Evolutionary conservation across 1,140 invertebrate species (phyloP).

Genomic region (Penaeus chinensis): DNA sequence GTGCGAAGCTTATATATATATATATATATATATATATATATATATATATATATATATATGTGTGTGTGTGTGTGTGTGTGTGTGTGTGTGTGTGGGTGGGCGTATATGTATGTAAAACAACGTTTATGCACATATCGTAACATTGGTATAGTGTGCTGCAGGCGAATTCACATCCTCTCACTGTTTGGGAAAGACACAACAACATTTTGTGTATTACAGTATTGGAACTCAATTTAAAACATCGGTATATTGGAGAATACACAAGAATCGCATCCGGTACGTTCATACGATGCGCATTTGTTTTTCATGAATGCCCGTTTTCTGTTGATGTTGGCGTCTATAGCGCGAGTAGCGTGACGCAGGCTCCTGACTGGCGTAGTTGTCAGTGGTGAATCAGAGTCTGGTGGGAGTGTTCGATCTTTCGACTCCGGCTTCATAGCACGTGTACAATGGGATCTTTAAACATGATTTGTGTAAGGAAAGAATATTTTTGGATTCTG

Average conservation of each 20-base stretch:
- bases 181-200: no score
- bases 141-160: no score
- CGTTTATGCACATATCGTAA: no score
- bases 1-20: no score
- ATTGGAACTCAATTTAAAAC: not conserved
- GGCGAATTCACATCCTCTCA: no score
- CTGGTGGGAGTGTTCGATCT: slow-evolving; percentile 18
- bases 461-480: not conserved
- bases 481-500: not conserved
- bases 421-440: slow-evolving; percentile 20
- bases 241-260: not conserved
- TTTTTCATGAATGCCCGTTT: slow-evolving; percentile 23
- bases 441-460: slow-evolving; percentile 32
- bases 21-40: no score
- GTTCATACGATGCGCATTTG: not conserved
- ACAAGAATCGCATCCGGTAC: not conserved
- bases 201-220: not conserved
- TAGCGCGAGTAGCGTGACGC: slow-evolving; percentile 11
- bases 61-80: no score
- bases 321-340: slow-evolving; percentile 15
- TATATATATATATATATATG: no score
- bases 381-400: slow-evolving; percentile 14
- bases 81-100: no score
- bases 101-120: no score
- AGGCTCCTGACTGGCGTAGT: not conserved